Evolutionary conservation across 92 coral and sea anemone species (phyloP).

Genomic region (Parazoanthus swiftii): DNA sequence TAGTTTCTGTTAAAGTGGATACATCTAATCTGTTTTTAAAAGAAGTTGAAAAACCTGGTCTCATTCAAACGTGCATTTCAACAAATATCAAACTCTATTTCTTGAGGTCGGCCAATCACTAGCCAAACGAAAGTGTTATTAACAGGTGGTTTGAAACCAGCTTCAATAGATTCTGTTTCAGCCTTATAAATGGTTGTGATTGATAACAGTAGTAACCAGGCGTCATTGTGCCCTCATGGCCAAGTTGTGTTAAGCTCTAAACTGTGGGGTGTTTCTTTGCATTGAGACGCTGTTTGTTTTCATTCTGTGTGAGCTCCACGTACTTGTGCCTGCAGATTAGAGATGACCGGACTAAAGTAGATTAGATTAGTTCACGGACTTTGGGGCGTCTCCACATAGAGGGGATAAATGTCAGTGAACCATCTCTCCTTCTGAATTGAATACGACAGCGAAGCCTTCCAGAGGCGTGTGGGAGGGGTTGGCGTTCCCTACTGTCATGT

Average conservation of each 20-base stretch:
- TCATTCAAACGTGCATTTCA: constrained; percentile 3
- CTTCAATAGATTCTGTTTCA: neutral
- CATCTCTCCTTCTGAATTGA: constrained; percentile 9
- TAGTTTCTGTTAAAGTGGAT: too few relatives aligned
- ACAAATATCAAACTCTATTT: constrained; percentile 20
- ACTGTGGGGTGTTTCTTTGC: constrained; percentile 14
- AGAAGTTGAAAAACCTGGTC: neutral
- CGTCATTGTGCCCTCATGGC: constrained; percentile 27
- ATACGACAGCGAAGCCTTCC: neutral
- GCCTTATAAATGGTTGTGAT: neutral
- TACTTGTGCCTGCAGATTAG: constrained; percentile 26
- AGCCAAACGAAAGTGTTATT: constrained; percentile 7
- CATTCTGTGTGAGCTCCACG: constrained; percentile 15
- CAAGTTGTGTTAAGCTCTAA: constrained; percentile 30
- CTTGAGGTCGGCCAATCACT: constrained; percentile 27
- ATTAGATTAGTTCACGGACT: constrained; percentile 17
- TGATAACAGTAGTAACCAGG: neutral
- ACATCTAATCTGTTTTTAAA: neutral
- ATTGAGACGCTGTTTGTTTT: constrained; percentile 20
- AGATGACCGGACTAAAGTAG: constrained; percentile 33
- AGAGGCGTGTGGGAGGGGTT: too few relatives aligned
- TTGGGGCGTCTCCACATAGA: constrained; percentile 33
- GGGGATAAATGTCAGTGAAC: constrained; percentile 17
- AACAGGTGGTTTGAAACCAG: constrained; percentile 5
- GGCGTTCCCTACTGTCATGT: too few relatives aligned